A percentile compares a stretch with the other conserved stretches of the same genome.
These are phyloP conservation scores for Zaprionus tsacasi DNA, from an alignment of 1,140 invertebrate species.

Conservation along the genomic window DNA sequence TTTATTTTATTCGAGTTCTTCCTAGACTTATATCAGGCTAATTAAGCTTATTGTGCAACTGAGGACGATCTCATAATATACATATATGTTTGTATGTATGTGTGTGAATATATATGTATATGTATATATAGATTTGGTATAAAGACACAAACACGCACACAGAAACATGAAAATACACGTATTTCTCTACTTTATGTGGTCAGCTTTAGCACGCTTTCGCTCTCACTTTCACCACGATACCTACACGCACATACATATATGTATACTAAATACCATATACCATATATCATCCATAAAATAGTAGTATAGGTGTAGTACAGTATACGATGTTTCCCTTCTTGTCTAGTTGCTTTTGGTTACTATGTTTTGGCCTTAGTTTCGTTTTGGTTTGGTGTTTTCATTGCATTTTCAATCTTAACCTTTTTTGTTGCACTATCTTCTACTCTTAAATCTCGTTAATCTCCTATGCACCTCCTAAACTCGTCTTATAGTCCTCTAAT, in stretches of 20 bases:
- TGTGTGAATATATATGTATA: constrained; percentile 1
- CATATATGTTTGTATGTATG: background rate
- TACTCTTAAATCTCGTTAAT: background rate
- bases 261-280: constrained; percentile 22
- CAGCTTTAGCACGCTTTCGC: constrained; percentile 17
- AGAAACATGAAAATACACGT: background rate
- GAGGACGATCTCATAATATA: background rate
- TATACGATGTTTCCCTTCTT: constrained; percentile 38
- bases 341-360: constrained; percentile 45
- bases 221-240: constrained; percentile 12
- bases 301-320: background rate
- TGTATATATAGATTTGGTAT: constrained; percentile 1
- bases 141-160: constrained; percentile 2
- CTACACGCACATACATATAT: background rate
- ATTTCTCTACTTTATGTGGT: background rate
- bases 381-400: constrained; percentile 68
- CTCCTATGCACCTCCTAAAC: background rate
- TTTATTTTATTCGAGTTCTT: background rate
- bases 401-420: constrained; percentile 72
- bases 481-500: background rate
- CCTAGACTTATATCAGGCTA: background rate
- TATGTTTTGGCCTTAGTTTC: constrained; percentile 45
- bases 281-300: constrained; percentile 2
- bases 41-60: background rate
- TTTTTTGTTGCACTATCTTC: constrained; percentile 5